Conservation (phyloP, 2,113 vertebrate species). For the Limanda limanda region DNA sequence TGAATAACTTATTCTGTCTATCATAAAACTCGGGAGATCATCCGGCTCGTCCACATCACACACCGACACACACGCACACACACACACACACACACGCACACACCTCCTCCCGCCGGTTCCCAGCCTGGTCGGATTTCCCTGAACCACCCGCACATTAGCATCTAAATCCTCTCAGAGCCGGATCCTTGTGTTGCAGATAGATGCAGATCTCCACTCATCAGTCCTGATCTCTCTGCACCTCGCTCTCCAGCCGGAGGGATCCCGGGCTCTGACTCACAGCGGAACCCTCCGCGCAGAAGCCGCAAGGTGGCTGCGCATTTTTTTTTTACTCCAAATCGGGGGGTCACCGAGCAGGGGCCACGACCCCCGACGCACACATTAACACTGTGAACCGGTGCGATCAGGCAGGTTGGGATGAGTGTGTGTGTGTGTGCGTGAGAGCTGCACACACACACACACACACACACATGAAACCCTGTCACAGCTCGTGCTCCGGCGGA, state of each 20-base stretch:
- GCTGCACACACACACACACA: no score
- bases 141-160: conserved; percentile 70
- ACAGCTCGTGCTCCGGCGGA: conserved; percentile 47
- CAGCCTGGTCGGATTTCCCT: conserved; percentile 44
- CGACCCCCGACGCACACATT: not conserved
- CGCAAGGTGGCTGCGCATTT: conserved; percentile 73
- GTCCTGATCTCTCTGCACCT: conserved; percentile 77
- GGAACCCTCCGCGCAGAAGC: conserved; percentile 67
- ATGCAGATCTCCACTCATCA: conserved; percentile 76
- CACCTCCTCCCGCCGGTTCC: conserved; percentile 34
- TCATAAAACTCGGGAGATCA: conserved; percentile 62
- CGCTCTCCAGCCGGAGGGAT: conserved; percentile 66
- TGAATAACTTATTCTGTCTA: conserved; percentile 69
- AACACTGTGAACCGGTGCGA: conserved; percentile 8
- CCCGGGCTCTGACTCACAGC: conserved; percentile 65
- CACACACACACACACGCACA: not conserved
- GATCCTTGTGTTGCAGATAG: conserved; percentile 72
- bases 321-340: conserved; percentile 43
- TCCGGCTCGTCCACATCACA: conserved; percentile 44
- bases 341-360: conserved; percentile 58
- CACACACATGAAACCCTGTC: conserved; percentile 49
- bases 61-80: not conserved
- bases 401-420: conserved; percentile 21
- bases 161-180: conserved; percentile 73
- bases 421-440: conserved; percentile 25